phyloP scores from a whole-genome alignment of 2,797 vertebrate species.

The Bucorvus abyssinicus region DNA sequence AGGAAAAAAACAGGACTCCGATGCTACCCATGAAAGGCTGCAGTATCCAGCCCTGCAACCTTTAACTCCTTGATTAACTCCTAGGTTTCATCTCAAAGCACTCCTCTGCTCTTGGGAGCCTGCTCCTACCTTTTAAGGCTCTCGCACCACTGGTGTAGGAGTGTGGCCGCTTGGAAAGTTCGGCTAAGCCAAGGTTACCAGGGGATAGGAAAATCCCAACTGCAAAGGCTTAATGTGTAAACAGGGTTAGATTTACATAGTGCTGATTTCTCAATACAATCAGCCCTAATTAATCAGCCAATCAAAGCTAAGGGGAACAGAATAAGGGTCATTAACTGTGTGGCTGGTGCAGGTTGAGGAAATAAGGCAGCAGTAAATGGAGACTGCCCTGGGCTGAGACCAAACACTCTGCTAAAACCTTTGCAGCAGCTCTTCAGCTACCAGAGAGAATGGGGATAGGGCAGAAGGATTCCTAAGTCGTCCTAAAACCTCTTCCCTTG shows the following conservation, averaged over 20 bases:
- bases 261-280: not conserved
- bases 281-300: not conserved
- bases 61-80: not conserved
- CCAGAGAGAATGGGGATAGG: not conserved
- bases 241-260: not conserved
- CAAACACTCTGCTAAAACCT: not conserved
- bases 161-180: fast-evolving
- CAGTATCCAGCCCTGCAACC: not conserved
- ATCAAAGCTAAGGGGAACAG: not conserved
- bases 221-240: not conserved
- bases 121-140: not conserved
- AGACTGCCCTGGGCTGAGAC: not conserved
- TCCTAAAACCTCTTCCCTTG: not conserved
- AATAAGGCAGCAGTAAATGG: not conserved
- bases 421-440: fast-evolving
- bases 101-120: not conserved
- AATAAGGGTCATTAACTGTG: not conserved
- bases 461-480: not conserved
- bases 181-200: not conserved
- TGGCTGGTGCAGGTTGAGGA: not conserved
- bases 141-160: not conserved
- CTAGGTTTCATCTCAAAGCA: not conserved
- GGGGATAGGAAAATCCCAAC: not conserved
- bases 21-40: fast-evolving
- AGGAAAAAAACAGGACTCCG: not conserved